These are phyloP conservation scores for Exocentrus adspersus DNA, from an alignment of 2,888 invertebrate species.

Conservation along the genomic window DNA sequence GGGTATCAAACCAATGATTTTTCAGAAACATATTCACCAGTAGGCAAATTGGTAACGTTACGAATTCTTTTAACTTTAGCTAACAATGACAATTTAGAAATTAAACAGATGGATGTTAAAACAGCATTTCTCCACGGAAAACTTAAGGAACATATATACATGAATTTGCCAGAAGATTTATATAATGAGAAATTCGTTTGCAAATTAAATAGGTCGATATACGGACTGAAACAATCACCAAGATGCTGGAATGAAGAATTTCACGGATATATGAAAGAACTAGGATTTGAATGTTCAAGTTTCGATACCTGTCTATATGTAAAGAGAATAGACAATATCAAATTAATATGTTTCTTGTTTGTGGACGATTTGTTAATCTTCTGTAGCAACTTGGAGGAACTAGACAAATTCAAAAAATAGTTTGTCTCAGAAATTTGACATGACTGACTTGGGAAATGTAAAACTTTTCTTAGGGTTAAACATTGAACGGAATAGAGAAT, in stretches of 20 bases:
- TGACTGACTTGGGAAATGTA: neutral
- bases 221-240: neutral
- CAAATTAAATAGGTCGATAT: neutral
- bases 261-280: neutral
- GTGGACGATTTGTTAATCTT: neutral
- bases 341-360: neutral
- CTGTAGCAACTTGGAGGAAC: neutral
- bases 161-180: neutral
- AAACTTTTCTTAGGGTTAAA: neutral
- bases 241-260: neutral
- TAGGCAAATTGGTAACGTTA: constrained; percentile 7
- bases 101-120: neutral
- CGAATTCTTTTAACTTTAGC: neutral
- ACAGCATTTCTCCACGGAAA: neutral
- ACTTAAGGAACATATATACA: neutral
- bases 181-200: neutral
- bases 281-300: neutral
- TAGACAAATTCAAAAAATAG: neutral
- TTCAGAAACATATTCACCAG: constrained; percentile 15
- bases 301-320: neutral
- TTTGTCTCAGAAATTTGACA: neutral
- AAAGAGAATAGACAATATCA: neutral
- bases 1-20: constrained; percentile 2
- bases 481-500: too few relatives aligned
- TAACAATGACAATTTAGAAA: neutral